Conservation (phyloP, 2,797 vertebrate genomes). For the Hippoglossus hippoglossus region DNA sequence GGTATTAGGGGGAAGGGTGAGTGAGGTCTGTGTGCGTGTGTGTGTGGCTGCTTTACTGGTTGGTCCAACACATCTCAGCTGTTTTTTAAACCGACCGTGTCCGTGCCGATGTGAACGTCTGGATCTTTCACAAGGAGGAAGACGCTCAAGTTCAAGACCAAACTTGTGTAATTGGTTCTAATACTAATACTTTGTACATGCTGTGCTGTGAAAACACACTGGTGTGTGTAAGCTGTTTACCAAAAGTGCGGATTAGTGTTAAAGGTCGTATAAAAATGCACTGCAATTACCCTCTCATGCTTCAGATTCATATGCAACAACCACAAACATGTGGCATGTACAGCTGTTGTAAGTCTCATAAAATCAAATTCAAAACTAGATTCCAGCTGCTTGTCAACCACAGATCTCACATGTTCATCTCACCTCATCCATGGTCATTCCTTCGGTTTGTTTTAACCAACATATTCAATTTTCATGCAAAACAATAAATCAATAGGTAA, state of each 20-base stretch:
- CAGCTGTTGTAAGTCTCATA: conserved; percentile 57
- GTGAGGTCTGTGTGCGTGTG: conserved; percentile 26
- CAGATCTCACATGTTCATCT: conserved; percentile 21
- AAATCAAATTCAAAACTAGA: conserved; percentile 55
- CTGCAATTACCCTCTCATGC: conserved; percentile 36
- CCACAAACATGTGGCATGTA: conserved; percentile 16
- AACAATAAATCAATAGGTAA: no score
- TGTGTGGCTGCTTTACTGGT: conserved; percentile 39
- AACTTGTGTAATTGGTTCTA: conserved; percentile 55
- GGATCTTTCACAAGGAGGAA: conserved; percentile 23
- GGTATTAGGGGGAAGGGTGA: conserved; percentile 59
- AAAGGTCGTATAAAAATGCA: conserved; percentile 67
- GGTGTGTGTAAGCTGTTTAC: conserved; percentile 69
- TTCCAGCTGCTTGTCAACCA: conserved; percentile 15
- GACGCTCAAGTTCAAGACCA: conserved; percentile 54
- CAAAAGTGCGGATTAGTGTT: conserved; percentile 58
- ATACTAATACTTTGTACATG: conserved; percentile 21
- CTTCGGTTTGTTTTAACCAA: no score
- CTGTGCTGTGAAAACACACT: conserved; percentile 12
- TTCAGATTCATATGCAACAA: conserved; percentile 14
- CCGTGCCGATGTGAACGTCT: conserved; percentile 45
- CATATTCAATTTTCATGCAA: no score
- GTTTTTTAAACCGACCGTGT: conserved; percentile 6
- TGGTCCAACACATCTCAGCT: conserved; percentile 38
- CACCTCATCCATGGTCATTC: not conserved